These are phyloP conservation scores for Antennarius striatus DNA, from an alignment of 2,113 vertebrate genomes.

Conservation along the genomic window DNA sequence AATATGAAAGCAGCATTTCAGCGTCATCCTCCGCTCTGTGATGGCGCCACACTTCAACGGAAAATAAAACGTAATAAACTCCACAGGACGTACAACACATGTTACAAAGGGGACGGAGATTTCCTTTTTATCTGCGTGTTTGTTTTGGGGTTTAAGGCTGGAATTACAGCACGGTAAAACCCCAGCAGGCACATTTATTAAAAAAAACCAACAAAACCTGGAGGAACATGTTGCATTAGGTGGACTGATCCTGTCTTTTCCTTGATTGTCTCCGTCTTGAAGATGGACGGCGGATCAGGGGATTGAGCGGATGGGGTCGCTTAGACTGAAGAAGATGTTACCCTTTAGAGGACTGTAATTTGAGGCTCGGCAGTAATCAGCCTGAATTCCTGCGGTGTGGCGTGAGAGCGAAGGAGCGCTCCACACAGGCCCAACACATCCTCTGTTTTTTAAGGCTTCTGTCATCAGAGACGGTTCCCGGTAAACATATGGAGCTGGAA, in stretches of 20 bases:
- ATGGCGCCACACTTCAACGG: constrained; percentile 21
- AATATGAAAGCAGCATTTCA: too few relatives aligned
- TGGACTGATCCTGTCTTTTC: constrained; percentile 63
- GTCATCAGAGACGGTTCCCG: constrained; percentile 52
- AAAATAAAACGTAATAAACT: background rate
- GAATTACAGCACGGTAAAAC: constrained; percentile 50
- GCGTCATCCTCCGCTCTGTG: constrained; percentile 4
- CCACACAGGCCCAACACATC: constrained; percentile 62
- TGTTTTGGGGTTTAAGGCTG: constrained; percentile 45
- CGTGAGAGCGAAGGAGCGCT: constrained; percentile 63
- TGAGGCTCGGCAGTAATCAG: constrained; percentile 75
- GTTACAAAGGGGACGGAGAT: background rate
- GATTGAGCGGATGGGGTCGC: constrained; percentile 36
- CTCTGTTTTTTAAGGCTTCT: constrained; percentile 53
- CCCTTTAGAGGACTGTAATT: constrained; percentile 75
- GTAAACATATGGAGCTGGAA: constrained; percentile 50
- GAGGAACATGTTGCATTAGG: constrained; percentile 63
- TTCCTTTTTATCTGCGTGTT: constrained; percentile 46
- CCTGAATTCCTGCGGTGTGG: constrained; percentile 69
- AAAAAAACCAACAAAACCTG: constrained; percentile 20
- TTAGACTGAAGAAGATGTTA: constrained; percentile 69
- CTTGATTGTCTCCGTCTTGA: constrained; percentile 67
- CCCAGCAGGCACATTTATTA: constrained; percentile 40
- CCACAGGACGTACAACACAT: background rate
- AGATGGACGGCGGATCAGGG: constrained; percentile 43